A percentile compares a stretch with the other conserved stretches of the same genome.
Conservation (phyloP, 2,113 vertebrate genomes). For the Arenaria interpres region DNA sequence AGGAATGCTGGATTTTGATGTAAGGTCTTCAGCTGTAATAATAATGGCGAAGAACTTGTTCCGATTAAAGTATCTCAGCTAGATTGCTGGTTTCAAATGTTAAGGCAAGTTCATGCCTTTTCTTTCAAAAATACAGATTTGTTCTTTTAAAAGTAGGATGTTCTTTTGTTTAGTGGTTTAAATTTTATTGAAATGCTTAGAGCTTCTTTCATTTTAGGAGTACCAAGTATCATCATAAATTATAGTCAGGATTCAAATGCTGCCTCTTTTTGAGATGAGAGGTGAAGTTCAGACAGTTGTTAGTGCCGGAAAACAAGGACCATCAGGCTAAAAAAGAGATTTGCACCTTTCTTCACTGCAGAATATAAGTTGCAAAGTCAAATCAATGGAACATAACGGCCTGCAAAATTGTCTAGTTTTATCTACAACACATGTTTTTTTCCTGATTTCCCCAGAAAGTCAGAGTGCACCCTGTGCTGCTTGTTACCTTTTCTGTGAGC, state of each 20-base stretch:
- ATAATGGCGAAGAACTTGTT: not conserved
- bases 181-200: not conserved
- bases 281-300: not conserved
- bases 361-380: not conserved
- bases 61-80: not conserved
- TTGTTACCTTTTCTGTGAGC: not conserved
- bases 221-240: not conserved
- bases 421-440: not conserved
- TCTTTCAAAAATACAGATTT: not conserved
- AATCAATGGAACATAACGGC: not conserved
- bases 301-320: not conserved
- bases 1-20: not conserved
- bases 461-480: not conserved
- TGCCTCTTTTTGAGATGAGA: not conserved
- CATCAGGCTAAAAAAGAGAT: not conserved
- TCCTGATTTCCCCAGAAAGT: not conserved
- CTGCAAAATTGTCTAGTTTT: not conserved
- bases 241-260: not conserved
- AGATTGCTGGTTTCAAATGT: not conserved
- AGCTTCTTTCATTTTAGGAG: not conserved
- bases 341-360: not conserved
- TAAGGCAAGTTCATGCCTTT: not conserved
- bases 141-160: not conserved
- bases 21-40: not conserved
- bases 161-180: not conserved